Percentiles rank a stretch among this genome's conserved stretches.
These are phyloP conservation scores for Zalophus californianus DNA, from an alignment of 2,797 vertebrate species.

Conservation along the genomic window DNA sequence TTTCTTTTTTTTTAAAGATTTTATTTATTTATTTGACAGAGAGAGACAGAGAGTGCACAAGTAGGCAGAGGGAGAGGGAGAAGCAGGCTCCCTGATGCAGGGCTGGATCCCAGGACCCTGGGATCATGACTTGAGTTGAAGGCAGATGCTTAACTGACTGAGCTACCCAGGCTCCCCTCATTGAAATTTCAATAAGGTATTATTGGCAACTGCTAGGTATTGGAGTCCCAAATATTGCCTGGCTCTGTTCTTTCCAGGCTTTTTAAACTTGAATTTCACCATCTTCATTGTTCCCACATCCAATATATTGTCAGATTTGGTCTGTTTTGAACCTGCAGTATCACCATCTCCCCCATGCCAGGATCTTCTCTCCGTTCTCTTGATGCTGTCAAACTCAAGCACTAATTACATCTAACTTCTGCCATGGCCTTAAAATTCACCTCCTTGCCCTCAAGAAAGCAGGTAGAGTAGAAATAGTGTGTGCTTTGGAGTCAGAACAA, in stretches of 20 bases:
- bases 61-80: too few species aligned
- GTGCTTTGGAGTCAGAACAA: not conserved
- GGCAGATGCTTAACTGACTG: not conserved
- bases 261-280: slow-evolving; percentile 52
- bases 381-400: not conserved
- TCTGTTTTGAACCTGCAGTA: not conserved
- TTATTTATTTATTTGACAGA: too few species aligned
- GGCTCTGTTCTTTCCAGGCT: not conserved
- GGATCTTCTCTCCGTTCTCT: not conserved
- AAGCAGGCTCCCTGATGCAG: not conserved
- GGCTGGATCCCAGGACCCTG: not conserved
- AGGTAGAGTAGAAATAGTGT: not conserved
- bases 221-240: not conserved
- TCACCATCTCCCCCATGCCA: not conserved
- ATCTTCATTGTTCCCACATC: not conserved
- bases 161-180: not conserved
- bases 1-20: too few species aligned
- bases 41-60: too few species aligned
- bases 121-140: not conserved
- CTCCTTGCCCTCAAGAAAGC: not conserved
- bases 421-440: not conserved
- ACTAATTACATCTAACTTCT: slow-evolving; percentile 6
- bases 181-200: slow-evolving; percentile 1
- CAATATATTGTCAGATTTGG: not conserved
- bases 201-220: not conserved